Evolutionary conservation across 2,113 vertebrate species (phyloP), one percentile per base, ranked within the genome.

Genomic region (Aphyosemion australe): DNA sequence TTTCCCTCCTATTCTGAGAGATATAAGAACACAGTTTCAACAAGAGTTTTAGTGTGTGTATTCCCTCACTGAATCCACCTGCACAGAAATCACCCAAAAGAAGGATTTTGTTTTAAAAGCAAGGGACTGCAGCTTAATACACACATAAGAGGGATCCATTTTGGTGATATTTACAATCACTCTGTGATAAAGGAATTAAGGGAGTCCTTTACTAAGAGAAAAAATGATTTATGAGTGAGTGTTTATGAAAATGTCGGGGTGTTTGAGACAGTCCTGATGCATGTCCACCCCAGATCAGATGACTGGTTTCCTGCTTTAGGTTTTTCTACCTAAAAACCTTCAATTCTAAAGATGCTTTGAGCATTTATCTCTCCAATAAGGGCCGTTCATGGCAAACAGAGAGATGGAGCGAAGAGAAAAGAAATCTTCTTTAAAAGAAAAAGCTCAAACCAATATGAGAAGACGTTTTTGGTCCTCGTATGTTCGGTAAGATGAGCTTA

Each of bases 81-180:
- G 86, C 89, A 87, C 82, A 37, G 73, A 87, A 88, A 82, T 76
- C 75, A 87, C 82, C 60, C 72, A 82, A 87, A 88, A 81, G 84
- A 82, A 63, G 21, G 64, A 89, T 76, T 69, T 84, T 84, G 79
- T 37, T 12, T 79, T 79, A 85, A 88, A 86, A 82, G 80, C 80
- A 80, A 88, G 87, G 83, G 78, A 85, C 72, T 80, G 74, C 82
- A 79, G 86, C 82, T 90, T 86, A 87, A 88, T 87, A 90, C 87
- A 90, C 90, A 91, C 81, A 83, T 75, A 69, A 80, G 72, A 80
- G 72, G 81, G 72, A 78, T 88, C 80, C 67, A 79, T 91, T 84
- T 87, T 73, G 80, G 92, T 92, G 92, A 91, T 94, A 93, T 93
- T 89, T 94, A 94, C 93, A 94, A 92, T 93, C 92, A 92, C 93